Percentiles rank a stretch among this genome's conserved stretches.
These are phyloP conservation scores for Hymenopus coronatus DNA, from an alignment of 2,888 invertebrate species.

Conservation along the genomic window DNA sequence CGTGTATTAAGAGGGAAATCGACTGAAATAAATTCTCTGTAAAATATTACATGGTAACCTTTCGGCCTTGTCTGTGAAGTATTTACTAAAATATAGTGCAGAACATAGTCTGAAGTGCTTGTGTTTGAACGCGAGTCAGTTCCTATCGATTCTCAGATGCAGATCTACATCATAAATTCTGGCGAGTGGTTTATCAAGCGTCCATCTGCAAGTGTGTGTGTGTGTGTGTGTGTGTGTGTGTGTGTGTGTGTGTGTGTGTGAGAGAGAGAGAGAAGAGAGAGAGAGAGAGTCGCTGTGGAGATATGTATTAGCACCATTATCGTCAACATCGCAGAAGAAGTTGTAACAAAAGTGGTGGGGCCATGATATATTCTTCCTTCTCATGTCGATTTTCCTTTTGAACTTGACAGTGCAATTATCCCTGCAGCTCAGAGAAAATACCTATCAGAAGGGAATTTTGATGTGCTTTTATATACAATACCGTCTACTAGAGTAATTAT, in stretches of 20 bases:
- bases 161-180: background rate
- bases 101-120: background rate
- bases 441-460: background rate
- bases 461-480: background rate
- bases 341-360: background rate
- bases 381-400: conserved; percentile 1
- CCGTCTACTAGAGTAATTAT: background rate
- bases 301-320: background rate
- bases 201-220: background rate
- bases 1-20: background rate
- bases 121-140: background rate
- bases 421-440: background rate
- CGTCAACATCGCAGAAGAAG: background rate
- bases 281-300: no score
- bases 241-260: background rate
- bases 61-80: background rate
- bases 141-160: background rate
- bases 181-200: background rate
- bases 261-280: no score
- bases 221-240: background rate
- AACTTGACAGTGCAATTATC: conserved; percentile 12
- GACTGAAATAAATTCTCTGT: background rate
- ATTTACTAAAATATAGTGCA: background rate
- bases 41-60: background rate
- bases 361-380: background rate